Conservation (phyloP, 1,140 invertebrate genomes). For the Vanessa atalanta region DNA sequence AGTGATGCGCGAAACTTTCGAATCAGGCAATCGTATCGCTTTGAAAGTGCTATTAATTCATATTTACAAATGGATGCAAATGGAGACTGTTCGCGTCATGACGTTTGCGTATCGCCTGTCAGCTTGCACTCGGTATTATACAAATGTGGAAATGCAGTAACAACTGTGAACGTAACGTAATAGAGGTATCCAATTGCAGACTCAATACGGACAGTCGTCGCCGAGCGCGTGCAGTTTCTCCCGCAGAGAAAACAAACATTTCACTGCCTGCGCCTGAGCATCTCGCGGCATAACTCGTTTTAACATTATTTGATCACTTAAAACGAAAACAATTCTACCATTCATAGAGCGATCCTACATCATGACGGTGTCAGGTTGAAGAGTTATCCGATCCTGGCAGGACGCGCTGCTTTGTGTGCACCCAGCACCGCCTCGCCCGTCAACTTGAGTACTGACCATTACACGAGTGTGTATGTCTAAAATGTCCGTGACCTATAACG, state of each 20-base stretch:
- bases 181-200: background rate
- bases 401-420: too few species aligned
- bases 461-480: background rate
- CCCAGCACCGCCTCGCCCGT: too few species aligned
- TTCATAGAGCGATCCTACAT: background rate
- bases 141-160: background rate
- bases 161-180: background rate
- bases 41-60: background rate
- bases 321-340: background rate
- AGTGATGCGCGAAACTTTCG: background rate
- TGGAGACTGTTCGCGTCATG: background rate
- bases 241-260: slow-evolving; percentile 9
- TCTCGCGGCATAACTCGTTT: background rate
- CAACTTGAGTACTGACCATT: too few species aligned
- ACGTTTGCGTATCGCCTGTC: background rate
- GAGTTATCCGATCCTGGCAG: too few species aligned
- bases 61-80: background rate
- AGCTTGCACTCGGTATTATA: background rate
- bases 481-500: background rate
- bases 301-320: background rate
- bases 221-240: slow-evolving; percentile 1
- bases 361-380: too few species aligned
- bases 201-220: too few species aligned
- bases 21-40: background rate
- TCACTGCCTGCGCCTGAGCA: background rate